Evolutionary conservation across 2,113 vertebrate species (phyloP), one percentile per base, ranked within the genome.

Genomic region (Poecile atricapillus): DNA sequence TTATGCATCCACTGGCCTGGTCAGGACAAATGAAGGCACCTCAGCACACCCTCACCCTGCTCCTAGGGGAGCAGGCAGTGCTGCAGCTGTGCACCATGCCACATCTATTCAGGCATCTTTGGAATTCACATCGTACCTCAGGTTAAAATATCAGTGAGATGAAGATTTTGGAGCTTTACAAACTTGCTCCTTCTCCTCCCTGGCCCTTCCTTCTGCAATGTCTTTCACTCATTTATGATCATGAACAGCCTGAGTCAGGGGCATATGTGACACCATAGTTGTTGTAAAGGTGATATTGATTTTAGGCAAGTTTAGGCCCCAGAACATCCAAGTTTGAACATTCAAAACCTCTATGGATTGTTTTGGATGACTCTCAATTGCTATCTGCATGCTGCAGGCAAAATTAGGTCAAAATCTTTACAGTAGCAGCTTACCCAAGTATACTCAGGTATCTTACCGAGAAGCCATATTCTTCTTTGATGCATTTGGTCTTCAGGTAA

Each of bases 261-360:
- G 10, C 8, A 3, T 3, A 5, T 6, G 33, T 31, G 9, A 55
- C 33, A 30, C 0, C 0, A 1, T 1, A 22, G 31, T 6, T 55
- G 20, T 10, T 28, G 22, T 35, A 43, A 65, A 84, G 43, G 14
- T 1, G 2, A 27, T 41, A 13, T 7, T 71, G 15, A 27, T 64
- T 23, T 46, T 30, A n/a, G 17, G 28, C 17, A 69, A 77, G 16
- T 69, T 77, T 47, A 44, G 46, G 25, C 8, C 17, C 25, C 16
- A 31, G 16, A 18, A 85, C 27, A 43, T 6, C 46, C 37, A 35
- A 23, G 15, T 46, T 1, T 50, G 60, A 62, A 46, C n/a, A 68
- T 27, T 18, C 30, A 70, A 70, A 33, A 68, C 6, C 11, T 60
- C 35, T 41, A 0, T 6, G 30, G 39, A n/a, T 67, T 86, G 50